A percentile compares a stretch with the other conserved stretches of the same genome.
Conservation (phyloP, 1,140 invertebrate species). For the Solenopsis fugax region DNA sequence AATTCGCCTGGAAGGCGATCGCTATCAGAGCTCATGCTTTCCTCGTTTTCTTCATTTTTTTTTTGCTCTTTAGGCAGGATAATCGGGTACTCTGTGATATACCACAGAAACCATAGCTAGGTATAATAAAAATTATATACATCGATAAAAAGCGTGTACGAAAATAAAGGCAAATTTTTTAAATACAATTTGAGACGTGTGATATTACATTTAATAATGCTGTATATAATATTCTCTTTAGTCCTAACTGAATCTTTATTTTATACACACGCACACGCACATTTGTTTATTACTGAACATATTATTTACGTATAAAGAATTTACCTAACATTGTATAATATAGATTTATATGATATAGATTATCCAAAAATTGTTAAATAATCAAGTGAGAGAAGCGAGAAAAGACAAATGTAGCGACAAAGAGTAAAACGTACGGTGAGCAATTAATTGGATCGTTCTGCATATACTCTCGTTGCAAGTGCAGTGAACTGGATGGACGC, state of each 20-base stretch:
- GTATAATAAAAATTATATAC: constrained; percentile 23
- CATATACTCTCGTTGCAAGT: constrained; percentile 24
- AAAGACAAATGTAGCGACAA: background rate
- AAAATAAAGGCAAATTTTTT: background rate
- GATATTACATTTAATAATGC: background rate
- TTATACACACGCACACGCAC: no score
- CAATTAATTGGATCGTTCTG: constrained; percentile 5
- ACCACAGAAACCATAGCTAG: background rate
- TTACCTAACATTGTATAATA: no score
- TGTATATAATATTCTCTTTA: background rate
- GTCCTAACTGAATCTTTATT: background rate
- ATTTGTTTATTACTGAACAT: background rate
- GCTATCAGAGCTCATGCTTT: constrained; percentile 4
- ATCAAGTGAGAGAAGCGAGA: background rate
- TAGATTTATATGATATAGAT: background rate
- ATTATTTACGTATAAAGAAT: background rate
- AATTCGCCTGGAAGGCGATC: constrained; percentile 11
- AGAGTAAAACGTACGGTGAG: background rate
- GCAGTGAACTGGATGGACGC: background rate
- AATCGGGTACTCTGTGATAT: background rate
- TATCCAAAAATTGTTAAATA: background rate
- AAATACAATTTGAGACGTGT: background rate
- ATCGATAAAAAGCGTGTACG: background rate
- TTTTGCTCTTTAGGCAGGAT: background rate
- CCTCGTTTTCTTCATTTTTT: background rate